Evolutionary conservation across 2,888 invertebrate genomes (phyloP).

Genomic region (Leptogaster cylindrica): DNA sequence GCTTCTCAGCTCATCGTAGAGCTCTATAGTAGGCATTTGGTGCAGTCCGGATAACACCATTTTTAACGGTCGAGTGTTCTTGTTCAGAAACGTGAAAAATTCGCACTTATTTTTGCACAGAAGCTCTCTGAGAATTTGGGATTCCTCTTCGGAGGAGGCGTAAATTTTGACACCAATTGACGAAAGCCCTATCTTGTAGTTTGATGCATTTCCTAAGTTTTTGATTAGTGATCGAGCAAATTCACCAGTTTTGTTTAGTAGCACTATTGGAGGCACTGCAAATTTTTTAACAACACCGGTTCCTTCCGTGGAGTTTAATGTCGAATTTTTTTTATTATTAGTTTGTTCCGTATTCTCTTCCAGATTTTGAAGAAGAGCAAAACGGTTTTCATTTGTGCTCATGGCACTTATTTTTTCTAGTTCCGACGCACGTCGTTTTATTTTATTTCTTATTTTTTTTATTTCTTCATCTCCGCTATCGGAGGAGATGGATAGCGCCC

Average conservation of each 20-base stretch:
- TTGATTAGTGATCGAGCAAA: neutral
- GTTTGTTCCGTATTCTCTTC: neutral
- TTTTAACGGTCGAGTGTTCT: neutral
- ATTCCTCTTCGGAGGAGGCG: neutral
- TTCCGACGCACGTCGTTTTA: neutral
- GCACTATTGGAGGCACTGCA: neutral
- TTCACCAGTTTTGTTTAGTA: neutral
- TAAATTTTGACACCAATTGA: neutral
- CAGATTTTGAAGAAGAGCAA: neutral
- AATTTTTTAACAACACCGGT: neutral
- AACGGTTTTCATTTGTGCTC: neutral
- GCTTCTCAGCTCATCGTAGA: neutral
- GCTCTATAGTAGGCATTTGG: neutral
- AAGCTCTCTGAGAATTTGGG: neutral
- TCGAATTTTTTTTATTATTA: neutral
- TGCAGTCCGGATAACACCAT: slow-evolving; percentile 2
- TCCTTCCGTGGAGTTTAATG: neutral
- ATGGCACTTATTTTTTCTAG: neutral
- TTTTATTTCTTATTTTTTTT: neutral
- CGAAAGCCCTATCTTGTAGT: neutral
- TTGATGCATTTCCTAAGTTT: too few relatives aligned
- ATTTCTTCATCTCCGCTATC: neutral
- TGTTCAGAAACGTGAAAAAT: neutral
- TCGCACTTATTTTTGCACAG: neutral
- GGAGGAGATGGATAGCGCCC: neutral